These are phyloP conservation scores for Torymus aiolomorphi DNA, from an alignment of 2,888 invertebrate genomes.

Conservation along the genomic window DNA sequence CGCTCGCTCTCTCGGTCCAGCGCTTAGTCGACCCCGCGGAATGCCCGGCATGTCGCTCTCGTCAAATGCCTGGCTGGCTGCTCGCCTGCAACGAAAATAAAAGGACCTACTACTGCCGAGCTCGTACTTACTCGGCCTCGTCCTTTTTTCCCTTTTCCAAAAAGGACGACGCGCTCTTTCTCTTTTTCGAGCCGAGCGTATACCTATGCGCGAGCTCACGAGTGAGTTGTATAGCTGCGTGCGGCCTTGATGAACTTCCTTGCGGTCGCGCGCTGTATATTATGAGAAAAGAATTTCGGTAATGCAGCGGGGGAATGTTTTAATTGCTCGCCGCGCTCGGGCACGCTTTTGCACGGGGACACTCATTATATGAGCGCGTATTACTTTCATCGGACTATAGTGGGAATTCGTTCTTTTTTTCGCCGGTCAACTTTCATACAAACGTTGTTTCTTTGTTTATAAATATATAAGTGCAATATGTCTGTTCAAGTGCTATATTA, in stretches of 20 bases:
- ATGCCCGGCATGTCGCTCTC: slow-evolving; percentile 73
- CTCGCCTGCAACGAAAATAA: slow-evolving; percentile 63
- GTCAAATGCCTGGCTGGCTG: slow-evolving; percentile 70
- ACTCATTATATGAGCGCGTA: too few species aligned
- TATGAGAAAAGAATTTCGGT: slow-evolving; percentile 38
- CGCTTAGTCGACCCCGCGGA: slow-evolving; percentile 65
- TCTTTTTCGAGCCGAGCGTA: background rate
- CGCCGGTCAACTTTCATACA: too few species aligned
- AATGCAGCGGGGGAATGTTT: slow-evolving; percentile 27
- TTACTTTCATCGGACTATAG: too few species aligned
- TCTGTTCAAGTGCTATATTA: too few species aligned
- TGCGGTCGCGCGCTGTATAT: background rate
- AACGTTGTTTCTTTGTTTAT: too few species aligned
- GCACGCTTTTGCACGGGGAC: background rate
- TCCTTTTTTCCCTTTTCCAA: background rate
- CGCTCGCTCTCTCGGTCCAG: slow-evolving; percentile 61
- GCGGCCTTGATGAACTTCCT: slow-evolving; percentile 32
- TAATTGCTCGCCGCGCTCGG: slow-evolving; percentile 33
- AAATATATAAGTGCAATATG: too few species aligned
- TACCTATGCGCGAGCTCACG: too few species aligned
- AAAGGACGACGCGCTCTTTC: background rate
- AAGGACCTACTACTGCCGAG: slow-evolving; percentile 63
- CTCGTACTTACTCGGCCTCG: background rate
- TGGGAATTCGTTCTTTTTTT: too few species aligned
- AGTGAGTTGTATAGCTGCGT: background rate